These are phyloP conservation scores for Amaurobius ferox DNA, from an alignment of 2,888 invertebrate genomes.

Conservation along the genomic window DNA sequence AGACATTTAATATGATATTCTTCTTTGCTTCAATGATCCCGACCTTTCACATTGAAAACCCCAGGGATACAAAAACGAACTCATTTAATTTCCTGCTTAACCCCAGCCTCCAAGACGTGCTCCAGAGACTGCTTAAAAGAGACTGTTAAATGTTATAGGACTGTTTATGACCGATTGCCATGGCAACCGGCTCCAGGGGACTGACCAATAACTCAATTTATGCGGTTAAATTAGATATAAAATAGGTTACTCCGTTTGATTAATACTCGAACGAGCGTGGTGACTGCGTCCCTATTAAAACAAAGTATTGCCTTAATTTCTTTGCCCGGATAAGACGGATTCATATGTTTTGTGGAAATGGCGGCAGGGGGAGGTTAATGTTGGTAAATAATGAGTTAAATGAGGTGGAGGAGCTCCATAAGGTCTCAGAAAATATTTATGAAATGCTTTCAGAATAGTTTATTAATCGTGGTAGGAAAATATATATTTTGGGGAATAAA, in stretches of 20 bases:
- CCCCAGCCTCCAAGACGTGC: background rate
- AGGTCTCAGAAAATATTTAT: too few species aligned
- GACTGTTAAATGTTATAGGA: constrained; percentile 38
- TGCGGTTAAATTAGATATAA: constrained; percentile 68
- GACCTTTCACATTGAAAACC: background rate
- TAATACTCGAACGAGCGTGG: constrained; percentile 42
- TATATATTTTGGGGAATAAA: too few species aligned
- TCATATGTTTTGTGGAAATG: background rate
- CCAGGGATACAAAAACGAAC: constrained; percentile 3
- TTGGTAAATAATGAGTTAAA: background rate
- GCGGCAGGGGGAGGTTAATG: background rate
- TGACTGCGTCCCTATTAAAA: constrained; percentile 38
- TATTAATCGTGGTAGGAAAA: too few species aligned
- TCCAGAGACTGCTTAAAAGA: constrained; percentile 8
- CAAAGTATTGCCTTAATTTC: constrained; percentile 51
- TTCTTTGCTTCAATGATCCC: background rate
- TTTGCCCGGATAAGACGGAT: constrained; percentile 10
- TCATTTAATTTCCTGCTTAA: constrained; percentile 7
- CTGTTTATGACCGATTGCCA: constrained; percentile 40
- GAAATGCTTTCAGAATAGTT: too few species aligned
- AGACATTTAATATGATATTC: constrained; percentile 11
- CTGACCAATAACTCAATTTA: constrained; percentile 69
- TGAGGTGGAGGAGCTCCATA: too few species aligned
- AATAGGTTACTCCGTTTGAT: constrained; percentile 67
- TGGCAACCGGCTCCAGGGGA: constrained; percentile 44